Evolutionary conservation across 2,797 vertebrate species (phyloP), one percentile per base, ranked within the genome.

Genomic region (Austrolebias charrua): DNA sequence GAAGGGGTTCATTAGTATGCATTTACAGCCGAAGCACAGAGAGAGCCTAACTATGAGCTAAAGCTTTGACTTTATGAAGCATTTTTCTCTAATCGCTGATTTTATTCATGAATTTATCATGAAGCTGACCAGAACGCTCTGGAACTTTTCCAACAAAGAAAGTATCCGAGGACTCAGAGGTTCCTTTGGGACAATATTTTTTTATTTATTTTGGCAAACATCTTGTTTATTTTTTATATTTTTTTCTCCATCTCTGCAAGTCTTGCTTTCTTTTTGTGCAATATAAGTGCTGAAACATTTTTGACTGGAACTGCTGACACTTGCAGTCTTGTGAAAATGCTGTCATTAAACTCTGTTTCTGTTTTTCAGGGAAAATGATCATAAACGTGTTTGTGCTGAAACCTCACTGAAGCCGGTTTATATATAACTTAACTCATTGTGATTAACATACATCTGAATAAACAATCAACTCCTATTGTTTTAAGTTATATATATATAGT

Each of bases 51-150:
- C 54, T 19, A 44, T 20, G 46, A 78, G 62, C 5, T 58, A 51
- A 75, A 51, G 59, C 52, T 76, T 69, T 56, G 55, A 71, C 67
- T 64, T 62, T 45, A 55, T 76, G 42, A 50, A 31, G 7, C 8
- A 6, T 20, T 55, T 76, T 70, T 48, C 50, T 71, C 44, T 71
- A 42, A 75, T 55, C 63, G 50, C 68, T 78, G 65, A 73, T 74
- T 82, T 70, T 53, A 70, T 66, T 85, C 69, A 84, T 83, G 47
- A 78, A 81, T 84, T 74, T 68, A 79, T 82, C 65, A 81, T 84
- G 67, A 73, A 73, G 60, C 46, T 78, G 68, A 81, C 63, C 72
- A 69, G 66, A 79, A 76, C 69, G 64, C 61, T 70, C 4, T 9
- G 59, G 59, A 44, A 35, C 56, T 64, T 19, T 61, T 40, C 16